phyloP scores from a whole-genome alignment of 2,113 vertebrate species.

The Phaethornis superciliosus region DNA sequence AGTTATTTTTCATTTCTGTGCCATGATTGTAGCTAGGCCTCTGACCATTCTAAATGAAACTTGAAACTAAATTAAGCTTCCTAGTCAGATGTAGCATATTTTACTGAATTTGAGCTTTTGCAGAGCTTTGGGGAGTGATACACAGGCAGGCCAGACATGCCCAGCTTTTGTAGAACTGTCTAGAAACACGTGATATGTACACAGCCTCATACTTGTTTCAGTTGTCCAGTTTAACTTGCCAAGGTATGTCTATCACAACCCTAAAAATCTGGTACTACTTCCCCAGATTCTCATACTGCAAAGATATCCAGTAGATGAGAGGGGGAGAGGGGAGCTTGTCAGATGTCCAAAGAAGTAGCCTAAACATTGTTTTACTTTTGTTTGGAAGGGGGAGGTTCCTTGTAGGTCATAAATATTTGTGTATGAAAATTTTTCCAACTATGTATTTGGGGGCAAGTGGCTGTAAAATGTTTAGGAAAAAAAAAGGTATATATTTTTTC shows the following conservation, averaged over 20 bases:
- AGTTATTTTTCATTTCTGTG: neutral
- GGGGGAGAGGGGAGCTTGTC: neutral
- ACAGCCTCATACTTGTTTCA: neutral
- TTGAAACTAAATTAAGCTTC: neutral
- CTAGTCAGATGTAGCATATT: neutral
- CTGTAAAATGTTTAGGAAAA: neutral
- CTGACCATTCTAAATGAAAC: neutral
- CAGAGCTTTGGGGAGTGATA: neutral
- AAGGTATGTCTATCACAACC: neutral
- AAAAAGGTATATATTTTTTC: neutral
- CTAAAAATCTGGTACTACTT: neutral
- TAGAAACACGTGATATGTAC: accelerated
- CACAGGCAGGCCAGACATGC: neutral
- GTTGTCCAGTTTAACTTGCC: neutral
- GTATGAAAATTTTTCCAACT: neutral
- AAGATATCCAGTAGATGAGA: neutral
- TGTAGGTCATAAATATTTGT: neutral
- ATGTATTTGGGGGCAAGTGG: neutral
- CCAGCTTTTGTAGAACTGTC: neutral
- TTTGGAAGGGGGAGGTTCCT: neutral
- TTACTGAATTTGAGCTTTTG: neutral
- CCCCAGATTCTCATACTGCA: neutral
- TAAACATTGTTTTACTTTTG: neutral
- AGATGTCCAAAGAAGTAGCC: neutral
- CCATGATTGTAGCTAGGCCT: neutral